Base-by-base conservation (phyloP, 2,113 vertebrate species). In the Canis aureus region DNA sequence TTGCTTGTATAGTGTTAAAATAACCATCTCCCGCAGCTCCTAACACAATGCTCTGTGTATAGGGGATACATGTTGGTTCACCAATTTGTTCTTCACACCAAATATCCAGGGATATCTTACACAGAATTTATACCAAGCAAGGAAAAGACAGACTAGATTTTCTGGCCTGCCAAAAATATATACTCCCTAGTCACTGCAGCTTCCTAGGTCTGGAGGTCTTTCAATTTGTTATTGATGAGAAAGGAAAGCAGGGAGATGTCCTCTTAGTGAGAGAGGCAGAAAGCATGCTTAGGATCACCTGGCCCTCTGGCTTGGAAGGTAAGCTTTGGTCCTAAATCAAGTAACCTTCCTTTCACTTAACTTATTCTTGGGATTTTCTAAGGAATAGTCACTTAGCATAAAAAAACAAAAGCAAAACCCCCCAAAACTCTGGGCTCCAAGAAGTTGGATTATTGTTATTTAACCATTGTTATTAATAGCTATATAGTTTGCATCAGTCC, bases 371-470 rank as follows among this genome's bases (percentile, higher is more conserved):
- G 3, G 62, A 51, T 76, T 59, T 85, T 74, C 38, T 13, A 87
- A 90, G 84, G 73, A 94, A 93, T 15, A 96, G 49, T 5, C 9
- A 57, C 23, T 84, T 71, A 96, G 27, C 3, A 4, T 53, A 16
- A 49, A 57, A 76, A 73, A 59, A 23, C 11, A 80, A 25, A 84
- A 82, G 88, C 55, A 57, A 43, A 25, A 59, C 38, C 15, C 6
- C 88, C 81, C 32, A 90, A 71, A 49, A 43, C 0, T 23, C 35
- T 81, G 67, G 51, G 2, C 91, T 9, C 3, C 51, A 92, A 90
- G 69, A 78, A 49, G 49, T 73, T 85, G 8, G 57, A 87, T 91
- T 97, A 55, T 95, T 96, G 51, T 49, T 97, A 87, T 94, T 97
- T 97, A 51, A 88, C 91, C 67, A 85, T 90, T 73, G 60, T 22